A percentile compares a stretch with the other conserved stretches of the same genome.
These are phyloP conservation scores for Crematogaster levior DNA, from an alignment of 2,888 invertebrate genomes.

Conservation along the genomic window DNA sequence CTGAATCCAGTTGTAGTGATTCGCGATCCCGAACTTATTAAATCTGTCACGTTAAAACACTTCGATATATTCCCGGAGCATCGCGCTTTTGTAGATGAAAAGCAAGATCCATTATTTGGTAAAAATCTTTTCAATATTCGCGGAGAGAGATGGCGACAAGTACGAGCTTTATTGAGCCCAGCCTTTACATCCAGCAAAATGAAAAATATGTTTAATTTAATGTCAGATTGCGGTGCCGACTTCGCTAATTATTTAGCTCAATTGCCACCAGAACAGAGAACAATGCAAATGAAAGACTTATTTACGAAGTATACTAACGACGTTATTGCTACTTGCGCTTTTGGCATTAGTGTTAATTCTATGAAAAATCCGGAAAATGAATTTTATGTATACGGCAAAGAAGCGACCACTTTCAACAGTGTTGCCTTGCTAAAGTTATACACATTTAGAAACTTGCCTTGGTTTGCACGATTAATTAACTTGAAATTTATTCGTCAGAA, in stretches of 20 bases:
- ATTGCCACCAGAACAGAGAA: slow-evolving; percentile 57
- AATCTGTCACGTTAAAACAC: not conserved
- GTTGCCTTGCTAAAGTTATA: slow-evolving; percentile 61
- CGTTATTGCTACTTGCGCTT: slow-evolving; percentile 85
- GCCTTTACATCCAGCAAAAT: slow-evolving; percentile 77
- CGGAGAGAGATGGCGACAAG: slow-evolving; percentile 73
- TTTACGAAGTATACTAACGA: slow-evolving; percentile 84
- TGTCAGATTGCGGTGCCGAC: slow-evolving; percentile 65
- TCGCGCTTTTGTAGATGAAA: slow-evolving; percentile 64
- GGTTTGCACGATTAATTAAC: slow-evolving; percentile 53
- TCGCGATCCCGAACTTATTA: not conserved
- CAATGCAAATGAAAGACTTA: slow-evolving; percentile 83
- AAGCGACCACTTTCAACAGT: slow-evolving; percentile 68
- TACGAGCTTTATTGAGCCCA: slow-evolving; percentile 70
- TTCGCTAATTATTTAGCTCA: slow-evolving; percentile 62
- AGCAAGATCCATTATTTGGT: too few relatives aligned
- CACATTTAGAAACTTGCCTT: slow-evolving; percentile 55
- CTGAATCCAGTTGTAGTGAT: not conserved
- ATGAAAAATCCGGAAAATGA: slow-evolving; percentile 80
- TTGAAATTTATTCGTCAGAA: slow-evolving; percentile 58
- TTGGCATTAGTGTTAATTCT: slow-evolving; percentile 84
- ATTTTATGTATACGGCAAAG: slow-evolving; percentile 79
- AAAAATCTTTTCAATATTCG: slow-evolving; percentile 74
- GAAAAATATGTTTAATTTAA: slow-evolving; percentile 73
- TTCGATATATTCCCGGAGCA: slow-evolving; percentile 70